These are phyloP conservation scores for Fregata magnificens DNA, from an alignment of 2,113 vertebrate genomes.

Conservation along the genomic window DNA sequence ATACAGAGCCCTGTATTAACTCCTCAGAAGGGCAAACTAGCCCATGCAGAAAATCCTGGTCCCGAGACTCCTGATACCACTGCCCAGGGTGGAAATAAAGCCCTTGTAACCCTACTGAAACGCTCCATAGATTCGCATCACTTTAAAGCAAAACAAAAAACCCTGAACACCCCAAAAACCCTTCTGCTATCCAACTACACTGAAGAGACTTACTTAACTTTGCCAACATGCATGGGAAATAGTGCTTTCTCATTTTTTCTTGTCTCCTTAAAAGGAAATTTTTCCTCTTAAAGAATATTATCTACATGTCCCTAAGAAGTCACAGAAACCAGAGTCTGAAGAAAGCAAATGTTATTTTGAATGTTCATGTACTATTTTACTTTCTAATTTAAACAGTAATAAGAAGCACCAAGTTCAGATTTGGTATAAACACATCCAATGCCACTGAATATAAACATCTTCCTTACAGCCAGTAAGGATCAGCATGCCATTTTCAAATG, in stretches of 20 bases:
- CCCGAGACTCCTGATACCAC: neutral
- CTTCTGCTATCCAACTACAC: neutral
- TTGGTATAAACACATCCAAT: neutral
- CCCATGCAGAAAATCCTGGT: neutral
- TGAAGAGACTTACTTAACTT: neutral
- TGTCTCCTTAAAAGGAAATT: constrained; percentile 13
- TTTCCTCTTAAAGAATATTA: neutral
- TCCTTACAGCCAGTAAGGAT: neutral
- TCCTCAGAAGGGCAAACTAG: neutral
- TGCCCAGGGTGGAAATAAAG: neutral
- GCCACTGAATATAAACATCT: neutral
- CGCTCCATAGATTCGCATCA: neutral
- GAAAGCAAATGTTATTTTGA: neutral
- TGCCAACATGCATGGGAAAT: neutral
- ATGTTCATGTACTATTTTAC: neutral
- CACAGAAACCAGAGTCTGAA: neutral
- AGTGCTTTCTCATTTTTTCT: neutral
- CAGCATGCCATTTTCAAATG: neutral
- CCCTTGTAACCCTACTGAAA: neutral
- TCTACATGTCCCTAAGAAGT: neutral
- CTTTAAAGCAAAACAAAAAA: neutral
- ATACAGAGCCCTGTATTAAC: neutral
- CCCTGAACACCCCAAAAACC: neutral
- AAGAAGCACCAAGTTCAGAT: neutral
- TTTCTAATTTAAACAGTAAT: neutral